These are phyloP conservation scores for Theonella swinhoei DNA, from an alignment of 37 sponge, comb jelly and placozoan genomes.

Conservation along the genomic window DNA sequence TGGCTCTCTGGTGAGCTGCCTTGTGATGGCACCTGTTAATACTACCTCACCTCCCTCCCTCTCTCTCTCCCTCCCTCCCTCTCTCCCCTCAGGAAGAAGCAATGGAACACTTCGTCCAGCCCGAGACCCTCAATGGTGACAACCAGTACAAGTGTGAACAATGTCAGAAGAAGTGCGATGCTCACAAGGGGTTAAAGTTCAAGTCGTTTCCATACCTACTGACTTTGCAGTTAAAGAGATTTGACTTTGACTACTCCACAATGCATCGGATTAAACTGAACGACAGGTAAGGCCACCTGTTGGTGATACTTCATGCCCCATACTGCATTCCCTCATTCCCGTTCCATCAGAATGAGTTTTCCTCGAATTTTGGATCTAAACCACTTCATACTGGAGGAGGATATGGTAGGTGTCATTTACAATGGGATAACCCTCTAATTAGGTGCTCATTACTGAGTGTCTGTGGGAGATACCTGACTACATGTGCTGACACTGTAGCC, in stretches of 20 bases:
- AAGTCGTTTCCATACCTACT: slow-evolving; percentile 85
- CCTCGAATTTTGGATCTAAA: slow-evolving; percentile 82
- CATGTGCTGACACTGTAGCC: background rate
- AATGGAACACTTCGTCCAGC: slow-evolving; percentile 79
- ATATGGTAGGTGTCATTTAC: slow-evolving; percentile 15
- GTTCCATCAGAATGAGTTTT: slow-evolving; percentile 87
- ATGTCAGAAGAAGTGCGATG: slow-evolving; percentile 89
- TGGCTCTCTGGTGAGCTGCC: slow-evolving; percentile 79
- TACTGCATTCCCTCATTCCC: background rate
- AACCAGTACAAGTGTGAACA: slow-evolving; percentile 90
- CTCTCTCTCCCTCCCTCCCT: background rate
- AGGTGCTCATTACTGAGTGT: background rate
- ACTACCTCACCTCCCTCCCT: too few species aligned
- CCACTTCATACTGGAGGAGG: slow-evolving; percentile 43
- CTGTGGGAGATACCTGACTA: background rate
- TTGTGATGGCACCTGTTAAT: too few species aligned
- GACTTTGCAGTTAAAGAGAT: slow-evolving; percentile 92
- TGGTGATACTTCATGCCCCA: background rate
- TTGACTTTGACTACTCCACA: slow-evolving; percentile 92
- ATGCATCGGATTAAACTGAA: slow-evolving; percentile 93
- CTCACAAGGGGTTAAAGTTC: slow-evolving; percentile 96
- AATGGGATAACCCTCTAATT: slow-evolving; percentile 1
- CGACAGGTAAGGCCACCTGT: slow-evolving; percentile 55
- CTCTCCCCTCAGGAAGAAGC: slow-evolving; percentile 78
- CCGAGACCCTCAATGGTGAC: slow-evolving; percentile 80